Evolutionary conservation across 2,113 vertebrate species (phyloP), one percentile per base, ranked within the genome.

Genomic region (Osmerus mordax): DNA sequence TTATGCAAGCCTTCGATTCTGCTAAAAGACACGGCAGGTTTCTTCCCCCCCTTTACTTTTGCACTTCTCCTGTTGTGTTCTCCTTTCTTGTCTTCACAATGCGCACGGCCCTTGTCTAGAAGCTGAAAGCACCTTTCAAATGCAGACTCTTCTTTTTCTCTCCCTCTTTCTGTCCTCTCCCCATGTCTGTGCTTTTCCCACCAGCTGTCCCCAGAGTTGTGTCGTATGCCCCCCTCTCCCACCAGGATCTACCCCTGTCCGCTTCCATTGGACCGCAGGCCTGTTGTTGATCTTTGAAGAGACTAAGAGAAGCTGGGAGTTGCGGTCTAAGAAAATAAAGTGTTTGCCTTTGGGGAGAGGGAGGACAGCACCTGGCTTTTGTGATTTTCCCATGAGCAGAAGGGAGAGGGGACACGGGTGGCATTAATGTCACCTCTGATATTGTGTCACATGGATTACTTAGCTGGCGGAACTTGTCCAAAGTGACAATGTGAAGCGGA

Each of bases 221-320:
- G 86, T 87, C 87, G 88, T 82, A 81, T 87, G 85, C 86, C 81
- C 78, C 82, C 81, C 77, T 84, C 86, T 89, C 84, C 84, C 84
- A 86, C 78, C 59, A 76, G 81, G 84, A 82, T 80, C 77, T 83
- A 80, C 81, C 86, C 84, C 79, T 80, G 82, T 77, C 75, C 66
- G 70, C 83, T 88, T 87, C 86, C 86, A 74, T 78, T 84, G 84
- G 89, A 88, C 84, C 71, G 18, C 72, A 82, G 77, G 86, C 81
- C 87, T 88, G 89, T 89, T 91, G 87, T 87, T 86, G 87, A 78
- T 83, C 88, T 91, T 91, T 91, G 90, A 91, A 89, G 87, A 88
- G 86, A 72, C 85, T 88, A 84, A 77, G 86, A 89, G 86, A 89
- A 87, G 83, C 90, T 91, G 88, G 83, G 86, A 89, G 87, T 87